Conservation (phyloP, 2,113 vertebrate genomes). For the Phrynosoma blainvillii region DNA sequence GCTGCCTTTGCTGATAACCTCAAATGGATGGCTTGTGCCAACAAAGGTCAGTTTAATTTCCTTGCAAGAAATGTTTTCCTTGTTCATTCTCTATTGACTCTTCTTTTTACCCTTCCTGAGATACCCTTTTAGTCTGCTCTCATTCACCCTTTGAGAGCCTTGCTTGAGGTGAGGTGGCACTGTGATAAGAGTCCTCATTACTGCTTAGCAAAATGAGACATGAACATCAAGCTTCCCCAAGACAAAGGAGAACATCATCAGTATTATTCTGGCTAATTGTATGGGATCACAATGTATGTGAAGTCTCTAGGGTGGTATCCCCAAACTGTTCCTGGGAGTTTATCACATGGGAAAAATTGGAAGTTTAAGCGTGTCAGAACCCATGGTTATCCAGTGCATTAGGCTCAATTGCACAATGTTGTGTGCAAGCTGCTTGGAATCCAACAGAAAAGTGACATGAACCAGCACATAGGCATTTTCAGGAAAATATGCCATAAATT, state of each 20-base stretch:
- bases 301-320: neutral
- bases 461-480: no score
- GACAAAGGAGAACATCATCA: neutral
- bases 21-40: slow-evolving; percentile 99
- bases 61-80: neutral
- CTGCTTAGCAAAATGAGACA: neutral
- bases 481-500: no score
- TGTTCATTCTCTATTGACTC: neutral
- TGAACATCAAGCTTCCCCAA: no score
- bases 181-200: neutral
- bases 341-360: no score
- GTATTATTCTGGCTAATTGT: neutral
- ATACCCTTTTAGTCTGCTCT: neutral
- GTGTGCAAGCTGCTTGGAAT: no score
- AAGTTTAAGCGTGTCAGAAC: no score
- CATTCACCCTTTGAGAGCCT: neutral
- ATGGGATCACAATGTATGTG: neutral
- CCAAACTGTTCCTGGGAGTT: neutral
- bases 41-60: slow-evolving; percentile 88
- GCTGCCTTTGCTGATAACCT: slow-evolving; percentile 97
- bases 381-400: no score
- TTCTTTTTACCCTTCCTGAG: neutral
- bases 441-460: no score
- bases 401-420: no score
- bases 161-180: neutral